Base-by-base conservation (phyloP, 1,140 invertebrate genomes). In the Grapholita molesta region DNA sequence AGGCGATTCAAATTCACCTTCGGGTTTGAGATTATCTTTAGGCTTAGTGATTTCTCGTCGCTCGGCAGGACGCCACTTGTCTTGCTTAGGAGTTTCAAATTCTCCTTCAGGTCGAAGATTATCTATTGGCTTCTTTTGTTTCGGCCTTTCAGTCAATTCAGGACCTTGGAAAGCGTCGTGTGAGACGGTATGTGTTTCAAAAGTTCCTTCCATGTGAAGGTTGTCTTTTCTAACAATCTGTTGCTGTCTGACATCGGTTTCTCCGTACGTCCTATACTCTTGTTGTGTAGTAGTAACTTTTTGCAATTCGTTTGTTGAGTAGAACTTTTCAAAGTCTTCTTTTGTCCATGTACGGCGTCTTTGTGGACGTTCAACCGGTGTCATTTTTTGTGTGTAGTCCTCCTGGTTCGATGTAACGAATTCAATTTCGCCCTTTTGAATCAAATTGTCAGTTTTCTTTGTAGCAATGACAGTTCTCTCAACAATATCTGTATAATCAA, bases 311-410 rank as follows among this genome's bases (percentile, higher is more conserved):
- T 94, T 91, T 2, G 93, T 94, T 15, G 94, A 93, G 79, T 95
- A 94, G 74, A 94, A 95, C 81, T 94, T 94, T 66, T 94, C 94
- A 66, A 94, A 94, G 84, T 94, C 95, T 91, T 94, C 94, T 85
- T 94, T 95, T 15, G 94, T 95, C 94, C 94, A 95, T 2, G 94
- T 95, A 65, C 94, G 83, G 72, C 93, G 85, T 74, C 94, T 86
- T 71, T 94, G 92, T 9, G 94, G 92, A 67, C 90, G 91, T 82
- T 94, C 93, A 18, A 93, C 75, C 25, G 90, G 80, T 5, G 89
- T 82, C 25, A 81, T 85, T 80, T 95, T 94, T 79, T 94, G 88
- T 2, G 93, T 93, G 72, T 90, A 95, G 66, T 95, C 94, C 61
- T 89, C 84, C 77, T 93, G 93, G 64, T 93, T 93, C 3, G 94